These are phyloP conservation scores for Petrolisthes manimaculis DNA, from an alignment of 2,888 invertebrate genomes.

Conservation along the genomic window DNA sequence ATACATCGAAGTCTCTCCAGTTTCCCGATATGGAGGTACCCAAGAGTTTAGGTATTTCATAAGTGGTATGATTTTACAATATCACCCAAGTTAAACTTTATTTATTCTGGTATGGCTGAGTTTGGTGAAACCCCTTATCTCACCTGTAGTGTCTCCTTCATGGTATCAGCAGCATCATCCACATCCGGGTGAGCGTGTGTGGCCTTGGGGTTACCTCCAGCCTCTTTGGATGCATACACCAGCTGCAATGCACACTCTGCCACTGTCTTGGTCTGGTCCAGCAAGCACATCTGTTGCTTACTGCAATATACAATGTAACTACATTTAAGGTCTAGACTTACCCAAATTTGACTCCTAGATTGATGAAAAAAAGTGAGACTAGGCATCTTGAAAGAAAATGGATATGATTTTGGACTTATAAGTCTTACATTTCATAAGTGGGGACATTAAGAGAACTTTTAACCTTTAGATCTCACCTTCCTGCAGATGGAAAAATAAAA, in stretches of 20 bases:
- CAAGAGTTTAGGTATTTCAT: no score
- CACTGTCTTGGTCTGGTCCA: conserved; percentile 94
- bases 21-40: no score
- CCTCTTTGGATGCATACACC: conserved; percentile 85
- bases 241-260: conserved; percentile 91
- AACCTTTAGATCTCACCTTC: no score
- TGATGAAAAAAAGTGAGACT: neutral
- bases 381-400: no score
- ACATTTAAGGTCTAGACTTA: neutral
- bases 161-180: conserved; percentile 83
- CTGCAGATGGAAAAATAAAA: neutral
- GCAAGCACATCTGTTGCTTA: conserved; percentile 84
- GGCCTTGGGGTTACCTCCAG: conserved; percentile 81
- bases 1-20: no score
- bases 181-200: conserved; percentile 83
- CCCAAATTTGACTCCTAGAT: neutral
- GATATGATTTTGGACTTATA: neutral
- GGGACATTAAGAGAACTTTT: no score
- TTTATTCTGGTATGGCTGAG: no score
- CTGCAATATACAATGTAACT: conserved; percentile 71
- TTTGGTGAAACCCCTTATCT: neutral
- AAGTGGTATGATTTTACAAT: no score
- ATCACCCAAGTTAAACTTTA: no score
- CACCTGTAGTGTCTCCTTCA: conserved; percentile 80
- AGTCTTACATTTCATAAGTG: neutral